These are phyloP conservation scores for Harpegnathos saltator DNA, from an alignment of 1,140 invertebrate genomes.

Conservation along the genomic window DNA sequence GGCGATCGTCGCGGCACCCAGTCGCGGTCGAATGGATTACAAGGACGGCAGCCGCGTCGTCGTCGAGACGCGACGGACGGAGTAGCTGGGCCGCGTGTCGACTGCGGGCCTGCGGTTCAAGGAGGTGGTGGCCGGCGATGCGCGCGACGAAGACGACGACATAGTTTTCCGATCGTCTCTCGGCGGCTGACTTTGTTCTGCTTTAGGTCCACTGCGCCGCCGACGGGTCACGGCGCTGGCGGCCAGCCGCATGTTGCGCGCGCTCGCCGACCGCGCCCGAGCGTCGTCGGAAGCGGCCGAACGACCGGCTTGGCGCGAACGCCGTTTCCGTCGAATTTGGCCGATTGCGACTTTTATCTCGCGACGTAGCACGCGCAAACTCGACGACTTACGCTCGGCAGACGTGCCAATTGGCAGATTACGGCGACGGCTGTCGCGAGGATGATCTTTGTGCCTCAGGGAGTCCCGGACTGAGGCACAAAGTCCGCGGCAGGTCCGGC, in stretches of 20 bases:
- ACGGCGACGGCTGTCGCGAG: no score
- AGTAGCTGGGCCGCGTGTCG: not conserved
- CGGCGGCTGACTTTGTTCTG: slow-evolving; percentile 48
- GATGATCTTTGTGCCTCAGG: no score
- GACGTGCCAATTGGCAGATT: no score
- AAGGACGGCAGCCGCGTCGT: not conserved
- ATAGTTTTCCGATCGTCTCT: slow-evolving; percentile 39
- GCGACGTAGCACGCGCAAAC: no score
- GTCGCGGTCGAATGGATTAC: slow-evolving; percentile 13
- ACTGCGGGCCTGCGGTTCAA: not conserved
- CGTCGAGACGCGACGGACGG: not conserved
- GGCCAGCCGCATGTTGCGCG: not conserved
- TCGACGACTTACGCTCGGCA: no score
- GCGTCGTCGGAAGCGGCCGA: slow-evolving; percentile 7
- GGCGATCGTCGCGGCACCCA: slow-evolving; percentile 5
- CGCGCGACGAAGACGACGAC: slow-evolving; percentile 30
- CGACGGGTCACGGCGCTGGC: slow-evolving; percentile 32
- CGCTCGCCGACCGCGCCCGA: not conserved
- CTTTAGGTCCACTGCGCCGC: slow-evolving; percentile 27
- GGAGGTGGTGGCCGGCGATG: not conserved
- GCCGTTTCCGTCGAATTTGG: not conserved
- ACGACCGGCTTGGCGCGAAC: not conserved
- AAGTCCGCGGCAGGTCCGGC: no score
- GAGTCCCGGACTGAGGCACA: no score
- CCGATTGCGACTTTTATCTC: no score